A percentile compares a stretch with the other conserved stretches of the same genome.
phyloP scores from a whole-genome alignment of 2,113 vertebrate genomes.

The Hypocryptadius cinnamomeus region DNA sequence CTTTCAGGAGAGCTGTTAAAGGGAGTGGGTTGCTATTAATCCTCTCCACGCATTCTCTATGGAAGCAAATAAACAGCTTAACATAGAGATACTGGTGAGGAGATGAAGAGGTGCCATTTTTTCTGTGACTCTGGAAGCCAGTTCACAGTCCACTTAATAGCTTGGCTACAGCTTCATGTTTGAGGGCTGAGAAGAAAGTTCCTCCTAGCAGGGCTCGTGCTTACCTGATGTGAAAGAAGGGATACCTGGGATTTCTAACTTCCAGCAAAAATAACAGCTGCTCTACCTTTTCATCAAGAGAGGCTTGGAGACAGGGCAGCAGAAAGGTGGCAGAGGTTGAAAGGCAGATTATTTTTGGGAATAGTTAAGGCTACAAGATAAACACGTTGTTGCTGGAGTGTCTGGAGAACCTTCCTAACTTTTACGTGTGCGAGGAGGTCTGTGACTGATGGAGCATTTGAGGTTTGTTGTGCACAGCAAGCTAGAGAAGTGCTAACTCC shows the following conservation, averaged over 20 bases:
- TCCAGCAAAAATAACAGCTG: not conserved
- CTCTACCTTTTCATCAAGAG: not conserved
- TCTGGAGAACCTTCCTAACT: not conserved
- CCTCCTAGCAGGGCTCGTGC: not conserved
- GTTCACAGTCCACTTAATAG: not conserved
- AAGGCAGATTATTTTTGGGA: not conserved
- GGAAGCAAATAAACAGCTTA: not conserved
- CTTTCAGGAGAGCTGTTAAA: not conserved
- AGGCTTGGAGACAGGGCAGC: not conserved
- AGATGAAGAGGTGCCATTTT: not conserved
- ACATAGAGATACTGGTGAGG: not conserved
- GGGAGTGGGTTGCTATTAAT: not conserved
- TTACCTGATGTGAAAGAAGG: not conserved
- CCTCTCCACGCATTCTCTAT: not conserved
- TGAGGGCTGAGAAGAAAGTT: not conserved
- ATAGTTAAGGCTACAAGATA: not conserved
- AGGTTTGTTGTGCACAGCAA: not conserved
- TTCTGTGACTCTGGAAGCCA: not conserved
- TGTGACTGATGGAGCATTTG: not conserved
- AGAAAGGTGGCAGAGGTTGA: not conserved
- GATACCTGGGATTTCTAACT: not conserved
- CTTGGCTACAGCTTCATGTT: not conserved
- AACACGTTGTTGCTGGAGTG: not conserved
- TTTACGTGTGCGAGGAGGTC: fast-evolving
- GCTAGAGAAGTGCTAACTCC: not conserved